Evolutionary conservation across 2,113 vertebrate species (phyloP).

Genomic region (Equus przewalskii): DNA sequence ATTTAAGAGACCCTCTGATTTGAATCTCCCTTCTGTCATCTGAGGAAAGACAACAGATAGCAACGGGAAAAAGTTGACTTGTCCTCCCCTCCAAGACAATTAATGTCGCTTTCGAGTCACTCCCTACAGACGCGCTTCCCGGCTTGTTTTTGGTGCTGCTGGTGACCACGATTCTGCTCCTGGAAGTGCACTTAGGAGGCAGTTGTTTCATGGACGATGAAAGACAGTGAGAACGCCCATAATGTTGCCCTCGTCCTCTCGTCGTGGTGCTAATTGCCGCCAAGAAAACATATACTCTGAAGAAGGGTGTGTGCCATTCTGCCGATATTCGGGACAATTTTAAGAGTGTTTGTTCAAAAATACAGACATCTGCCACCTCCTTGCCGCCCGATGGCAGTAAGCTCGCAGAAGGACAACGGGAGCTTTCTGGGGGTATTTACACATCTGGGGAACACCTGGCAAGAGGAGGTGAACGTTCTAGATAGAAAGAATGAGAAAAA

Average conservation of each 20-base stretch:
- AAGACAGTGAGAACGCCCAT: background rate
- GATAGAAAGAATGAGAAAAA: background rate
- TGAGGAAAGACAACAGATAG: background rate
- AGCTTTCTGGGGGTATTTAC: conserved; percentile 66
- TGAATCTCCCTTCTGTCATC: background rate
- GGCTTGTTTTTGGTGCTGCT: background rate
- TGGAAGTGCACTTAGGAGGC: background rate
- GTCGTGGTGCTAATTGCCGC: background rate
- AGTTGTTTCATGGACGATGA: background rate
- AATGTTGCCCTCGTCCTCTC: background rate
- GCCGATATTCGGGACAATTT: conserved; percentile 63
- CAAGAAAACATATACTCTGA: conserved; percentile 26
- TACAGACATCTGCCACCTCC: conserved; percentile 53
- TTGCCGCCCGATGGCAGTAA: conserved; percentile 66
- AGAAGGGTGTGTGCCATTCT: background rate
- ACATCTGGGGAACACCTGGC: conserved; percentile 85
- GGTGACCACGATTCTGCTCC: background rate
- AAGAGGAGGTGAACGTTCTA: background rate
- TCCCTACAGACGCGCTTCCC: background rate
- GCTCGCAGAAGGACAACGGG: conserved; percentile 32
- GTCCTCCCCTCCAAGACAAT: background rate
- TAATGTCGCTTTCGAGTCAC: background rate
- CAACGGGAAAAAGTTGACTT: background rate
- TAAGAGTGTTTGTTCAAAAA: conserved; percentile 64
- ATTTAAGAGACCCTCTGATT: background rate